Evolutionary conservation across 2,797 vertebrate species (phyloP).

Genomic region (Enteromius trimaculatus): DNA sequence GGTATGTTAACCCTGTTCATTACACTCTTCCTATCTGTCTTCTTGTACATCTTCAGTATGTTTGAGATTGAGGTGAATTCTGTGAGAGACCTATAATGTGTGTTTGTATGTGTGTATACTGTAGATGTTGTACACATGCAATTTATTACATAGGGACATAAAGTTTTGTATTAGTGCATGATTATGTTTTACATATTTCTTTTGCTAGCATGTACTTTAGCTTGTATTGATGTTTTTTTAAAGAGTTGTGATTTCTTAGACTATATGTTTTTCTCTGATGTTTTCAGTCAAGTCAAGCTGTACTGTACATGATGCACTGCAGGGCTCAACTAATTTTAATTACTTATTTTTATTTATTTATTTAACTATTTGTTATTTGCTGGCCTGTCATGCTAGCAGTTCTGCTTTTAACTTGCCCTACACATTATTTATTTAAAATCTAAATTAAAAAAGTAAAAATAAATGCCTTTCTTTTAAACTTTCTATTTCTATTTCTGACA

Average conservation of each 20-base stretch:
- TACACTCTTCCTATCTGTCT: slow-evolving; percentile 74
- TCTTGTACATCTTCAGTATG: slow-evolving; percentile 73
- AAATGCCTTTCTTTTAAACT: background rate
- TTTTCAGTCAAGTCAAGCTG: background rate
- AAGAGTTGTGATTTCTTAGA: background rate
- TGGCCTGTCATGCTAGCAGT: background rate
- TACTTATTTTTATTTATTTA: too few relatives aligned
- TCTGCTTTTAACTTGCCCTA: background rate
- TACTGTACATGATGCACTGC: background rate
- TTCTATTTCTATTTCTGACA: background rate
- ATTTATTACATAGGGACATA: background rate
- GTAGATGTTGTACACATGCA: background rate
- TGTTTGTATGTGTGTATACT: slow-evolving; percentile 48
- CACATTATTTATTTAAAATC: background rate
- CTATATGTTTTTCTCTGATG: background rate
- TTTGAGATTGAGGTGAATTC: slow-evolving; percentile 69
- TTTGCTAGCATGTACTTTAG: slow-evolving; percentile 2
- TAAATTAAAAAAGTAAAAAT: background rate
- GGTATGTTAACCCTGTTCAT: slow-evolving; percentile 85
- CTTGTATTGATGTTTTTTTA: background rate
- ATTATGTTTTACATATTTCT: slow-evolving; percentile 1
- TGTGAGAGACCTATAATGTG: slow-evolving; percentile 70
- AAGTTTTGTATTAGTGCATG: slow-evolving; percentile 11
- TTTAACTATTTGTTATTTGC: too few relatives aligned
- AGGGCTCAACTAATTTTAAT: background rate